phyloP scores from a whole-genome alignment of 2,797 vertebrate genomes.

The Myotis myotis region DNA sequence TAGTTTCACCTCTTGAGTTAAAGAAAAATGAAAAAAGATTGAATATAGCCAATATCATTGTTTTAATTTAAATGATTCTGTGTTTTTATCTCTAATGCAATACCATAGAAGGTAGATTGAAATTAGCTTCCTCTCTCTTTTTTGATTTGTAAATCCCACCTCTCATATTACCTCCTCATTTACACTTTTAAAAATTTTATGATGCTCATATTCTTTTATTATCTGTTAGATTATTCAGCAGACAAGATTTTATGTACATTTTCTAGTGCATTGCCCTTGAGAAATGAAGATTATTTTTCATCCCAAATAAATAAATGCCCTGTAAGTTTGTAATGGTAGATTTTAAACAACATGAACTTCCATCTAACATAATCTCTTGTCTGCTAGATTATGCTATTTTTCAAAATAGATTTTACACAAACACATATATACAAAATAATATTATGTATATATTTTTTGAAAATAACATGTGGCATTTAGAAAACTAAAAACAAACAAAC shows the following conservation, averaged over 20 bases:
- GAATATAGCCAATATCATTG: slow-evolving; percentile 71
- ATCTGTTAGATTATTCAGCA: slow-evolving; percentile 82
- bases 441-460: background rate
- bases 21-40: slow-evolving; percentile 69
- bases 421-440: background rate
- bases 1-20: slow-evolving; percentile 80
- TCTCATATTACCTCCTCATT: slow-evolving; percentile 81
- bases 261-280: slow-evolving; percentile 71
- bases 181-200: slow-evolving; percentile 82
- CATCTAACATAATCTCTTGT: slow-evolving; percentile 24
- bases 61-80: slow-evolving; percentile 80
- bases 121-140: slow-evolving; percentile 75
- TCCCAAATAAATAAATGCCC: slow-evolving; percentile 77
- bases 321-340: slow-evolving; percentile 14
- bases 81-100: slow-evolving; percentile 77
- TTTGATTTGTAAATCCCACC: slow-evolving; percentile 77
- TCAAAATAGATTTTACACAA: slow-evolving; percentile 43
- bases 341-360: slow-evolving; percentile 41
- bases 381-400: background rate
- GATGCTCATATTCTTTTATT: slow-evolving; percentile 82
- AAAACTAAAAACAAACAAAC: slow-evolving; percentile 31
- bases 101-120: slow-evolving; percentile 56
- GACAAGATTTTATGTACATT: slow-evolving; percentile 77
- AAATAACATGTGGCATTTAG: background rate
- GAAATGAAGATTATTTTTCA: slow-evolving; percentile 76